phyloP scores from a whole-genome alignment of 2,888 invertebrate species.

The Chaetogeoica ovagalla region DNA sequence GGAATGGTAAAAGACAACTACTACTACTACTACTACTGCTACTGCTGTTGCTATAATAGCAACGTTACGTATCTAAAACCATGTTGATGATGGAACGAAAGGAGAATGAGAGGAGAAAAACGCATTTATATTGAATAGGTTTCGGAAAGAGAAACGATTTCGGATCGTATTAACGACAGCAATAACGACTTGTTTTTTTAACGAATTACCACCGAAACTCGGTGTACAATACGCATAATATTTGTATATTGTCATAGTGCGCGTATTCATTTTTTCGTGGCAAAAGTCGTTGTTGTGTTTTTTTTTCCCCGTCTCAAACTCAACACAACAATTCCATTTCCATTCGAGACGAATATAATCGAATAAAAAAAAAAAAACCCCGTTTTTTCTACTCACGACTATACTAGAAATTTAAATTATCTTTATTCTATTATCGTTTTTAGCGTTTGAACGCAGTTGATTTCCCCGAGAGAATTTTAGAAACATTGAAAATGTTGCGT shows the following conservation, averaged over 20 bases:
- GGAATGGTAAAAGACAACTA: slow-evolving; percentile 36
- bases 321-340: slow-evolving; percentile 28
- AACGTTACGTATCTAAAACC: slow-evolving; percentile 7
- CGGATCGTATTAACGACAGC: slow-evolving; percentile 46
- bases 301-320: not conserved
- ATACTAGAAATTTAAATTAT: not conserved
- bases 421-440: not conserved
- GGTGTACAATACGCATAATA: not conserved
- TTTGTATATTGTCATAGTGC: not conserved
- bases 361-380: not conserved
- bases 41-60: not conserved
- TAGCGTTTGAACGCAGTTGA: not conserved
- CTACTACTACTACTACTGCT: not conserved
- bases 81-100: slow-evolving; percentile 12
- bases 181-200: slow-evolving; percentile 49
- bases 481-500: not conserved
- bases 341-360: not conserved
- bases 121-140: slow-evolving; percentile 42
- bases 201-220: slow-evolving; percentile 19
- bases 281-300: not conserved
- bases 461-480: not conserved
- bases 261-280: not conserved
- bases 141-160: slow-evolving; percentile 42
- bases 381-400: not conserved
- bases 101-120: slow-evolving; percentile 10